Evolutionary conservation across 2,113 vertebrate species (phyloP), one percentile per base, ranked within the genome.

Genomic region (Climacteris rufus): DNA sequence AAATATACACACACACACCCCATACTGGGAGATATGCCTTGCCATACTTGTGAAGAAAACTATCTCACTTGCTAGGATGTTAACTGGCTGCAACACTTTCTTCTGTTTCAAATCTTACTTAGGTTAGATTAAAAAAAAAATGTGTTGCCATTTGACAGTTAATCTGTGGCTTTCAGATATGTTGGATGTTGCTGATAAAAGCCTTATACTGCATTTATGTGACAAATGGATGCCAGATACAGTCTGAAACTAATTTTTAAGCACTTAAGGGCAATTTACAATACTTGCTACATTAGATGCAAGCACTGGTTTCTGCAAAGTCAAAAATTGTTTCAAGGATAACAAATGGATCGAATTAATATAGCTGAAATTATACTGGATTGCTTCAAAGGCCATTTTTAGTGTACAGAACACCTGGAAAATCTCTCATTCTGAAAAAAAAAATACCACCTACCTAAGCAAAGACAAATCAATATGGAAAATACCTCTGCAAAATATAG

Each of bases 221-320:
- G 76, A 93, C 80, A 94, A 87, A 93, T 84, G 86, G 47, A 87
- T 92, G 70, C 88, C 75, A 83, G 87, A 79, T 93, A 72, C 35
- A 89, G 84, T 89, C 83, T 86, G 83, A 91, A 97, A 80, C 54
- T 80, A 97, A 95, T 96, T 95, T 96, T 89, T 94, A 94, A 95
- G 91, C 83, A 95, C 92, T 97, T 96, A 96, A 90, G 72, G 83
- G 78, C 88, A 79, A 93, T 97, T 94, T 94, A 89, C 60, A 91
- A 69, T 88, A 85, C 80, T 95, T 94, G 79, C 82, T 95, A 85
- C 84, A 91, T 95, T 93, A 94, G 75, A 93, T 84, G 82, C 68
- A 76, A 95, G 83, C 0, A 13, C 72, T 91, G 65, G 54, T 80
- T 87, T 50, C 92, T 53, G 42, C 45, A 49, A 94, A 97, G 78